These are phyloP conservation scores for Tapirus terrestris DNA, from an alignment of 2,113 vertebrate species.

Conservation along the genomic window DNA sequence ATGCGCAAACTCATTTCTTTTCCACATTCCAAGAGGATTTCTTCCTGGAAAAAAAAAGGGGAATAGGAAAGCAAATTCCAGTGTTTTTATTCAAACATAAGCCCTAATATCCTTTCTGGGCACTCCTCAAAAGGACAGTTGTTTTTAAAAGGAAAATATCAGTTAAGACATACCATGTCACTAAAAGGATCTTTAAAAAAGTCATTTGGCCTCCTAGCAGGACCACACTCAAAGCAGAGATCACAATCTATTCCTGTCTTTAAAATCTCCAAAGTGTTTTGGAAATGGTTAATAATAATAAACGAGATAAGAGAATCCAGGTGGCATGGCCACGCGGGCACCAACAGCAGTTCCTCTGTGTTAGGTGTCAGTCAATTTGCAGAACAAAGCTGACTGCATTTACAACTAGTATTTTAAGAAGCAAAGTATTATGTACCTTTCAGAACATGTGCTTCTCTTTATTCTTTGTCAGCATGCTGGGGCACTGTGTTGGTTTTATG, in stretches of 20 bases:
- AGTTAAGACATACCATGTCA: constrained; percentile 68
- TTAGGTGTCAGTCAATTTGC: constrained; percentile 59
- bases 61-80: constrained; percentile 53
- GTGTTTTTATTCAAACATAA: constrained; percentile 70
- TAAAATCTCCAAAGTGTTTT: constrained; percentile 63
- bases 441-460: constrained; percentile 83
- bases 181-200: constrained; percentile 62
- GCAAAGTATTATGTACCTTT: constrained; percentile 67
- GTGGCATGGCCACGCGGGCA: neutral
- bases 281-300: constrained; percentile 64
- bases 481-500: constrained; percentile 86
- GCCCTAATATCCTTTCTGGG: constrained; percentile 72
- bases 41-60: neutral
- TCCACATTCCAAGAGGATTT: constrained; percentile 71
- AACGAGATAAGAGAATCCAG: constrained; percentile 67
- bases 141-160: constrained; percentile 76
- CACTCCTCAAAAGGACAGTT: neutral
- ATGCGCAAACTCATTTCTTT: constrained; percentile 53
- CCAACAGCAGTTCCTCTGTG: neutral
- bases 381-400: constrained; percentile 61
- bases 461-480: constrained; percentile 72
- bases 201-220: constrained; percentile 54
- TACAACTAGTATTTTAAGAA: constrained; percentile 75
- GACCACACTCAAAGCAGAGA: constrained; percentile 77
- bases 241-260: constrained; percentile 73